Conservation (phyloP, 1,140 invertebrate genomes). For the Ips nitidus region DNA sequence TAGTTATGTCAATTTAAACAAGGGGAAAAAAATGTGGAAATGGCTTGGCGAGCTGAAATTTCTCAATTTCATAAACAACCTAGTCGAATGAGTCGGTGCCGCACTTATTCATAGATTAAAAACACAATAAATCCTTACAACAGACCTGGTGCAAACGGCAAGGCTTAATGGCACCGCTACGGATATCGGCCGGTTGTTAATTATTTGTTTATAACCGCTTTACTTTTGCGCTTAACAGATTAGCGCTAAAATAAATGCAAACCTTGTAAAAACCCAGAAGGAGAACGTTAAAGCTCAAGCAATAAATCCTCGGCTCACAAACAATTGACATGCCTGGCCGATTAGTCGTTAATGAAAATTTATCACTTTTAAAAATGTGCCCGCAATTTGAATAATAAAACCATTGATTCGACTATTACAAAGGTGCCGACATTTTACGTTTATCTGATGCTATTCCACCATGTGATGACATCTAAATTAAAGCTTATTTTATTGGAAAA, state of each 20-base stretch:
- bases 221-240: slow-evolving; percentile 4
- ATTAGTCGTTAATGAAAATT: slow-evolving; percentile 17
- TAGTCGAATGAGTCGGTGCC: slow-evolving; percentile 1
- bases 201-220: slow-evolving; percentile 8
- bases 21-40: slow-evolving; percentile 5
- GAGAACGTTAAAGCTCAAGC: slow-evolving; percentile 7
- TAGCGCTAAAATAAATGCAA: slow-evolving; percentile 5
- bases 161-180: slow-evolving; percentile 11
- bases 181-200: slow-evolving; percentile 13
- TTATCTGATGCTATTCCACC: slow-evolving; percentile 1
- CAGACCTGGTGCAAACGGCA: slow-evolving; percentile 13
- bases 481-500: neutral
- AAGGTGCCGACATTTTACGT: slow-evolving; percentile 11
- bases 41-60: slow-evolving; percentile 14
- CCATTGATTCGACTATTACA: neutral
- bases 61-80: slow-evolving; percentile 20
- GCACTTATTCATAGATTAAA: slow-evolving; percentile 7
- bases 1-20: slow-evolving; percentile 16
- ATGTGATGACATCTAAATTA: slow-evolving; percentile 11
- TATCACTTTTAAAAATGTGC: slow-evolving; percentile 15
- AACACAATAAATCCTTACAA: slow-evolving; percentile 11
- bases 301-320: slow-evolving; percentile 6
- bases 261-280: neutral
- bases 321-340: slow-evolving; percentile 6
- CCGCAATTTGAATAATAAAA: slow-evolving; percentile 15